Evolutionary conservation across 2,113 vertebrate genomes (phyloP).

Genomic region (Cavia aperea): DNA sequence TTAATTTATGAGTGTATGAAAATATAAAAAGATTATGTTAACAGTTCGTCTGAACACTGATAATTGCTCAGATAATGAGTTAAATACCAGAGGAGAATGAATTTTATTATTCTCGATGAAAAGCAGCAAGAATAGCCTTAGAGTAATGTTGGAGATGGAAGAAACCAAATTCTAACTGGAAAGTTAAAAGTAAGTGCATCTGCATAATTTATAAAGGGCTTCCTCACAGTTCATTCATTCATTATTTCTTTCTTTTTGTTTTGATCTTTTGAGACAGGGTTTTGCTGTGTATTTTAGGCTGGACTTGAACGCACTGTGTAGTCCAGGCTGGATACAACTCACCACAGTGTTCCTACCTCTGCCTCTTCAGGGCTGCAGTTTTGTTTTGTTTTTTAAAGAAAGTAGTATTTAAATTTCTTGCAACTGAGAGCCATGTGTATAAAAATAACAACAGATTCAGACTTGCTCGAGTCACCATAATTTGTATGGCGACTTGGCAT

Average conservation of each 20-base stretch:
- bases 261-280: not conserved
- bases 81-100: slow-evolving; percentile 26
- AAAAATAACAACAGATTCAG: not conserved
- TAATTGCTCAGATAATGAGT: slow-evolving; percentile 32
- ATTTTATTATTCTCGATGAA: slow-evolving; percentile 10
- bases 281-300: not conserved
- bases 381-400: not conserved
- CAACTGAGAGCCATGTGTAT: slow-evolving; percentile 12
- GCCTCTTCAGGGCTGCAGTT: not conserved
- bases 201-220: not conserved
- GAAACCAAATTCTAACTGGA: slow-evolving; percentile 1
- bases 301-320: not conserved
- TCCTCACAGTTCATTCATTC: not conserved
- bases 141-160: not conserved
- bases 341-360: not conserved
- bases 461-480: slow-evolving; percentile 15
- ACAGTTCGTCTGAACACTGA: slow-evolving; percentile 20
- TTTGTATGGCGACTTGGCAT: not conserved
- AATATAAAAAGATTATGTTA: slow-evolving; percentile 15
- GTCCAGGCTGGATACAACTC: not conserved
- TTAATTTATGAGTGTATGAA: not conserved
- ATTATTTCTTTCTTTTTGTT: not conserved
- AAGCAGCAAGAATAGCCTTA: not conserved
- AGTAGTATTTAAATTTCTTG: slow-evolving; percentile 13
- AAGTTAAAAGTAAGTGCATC: not conserved